Conservation (phyloP, 2,797 vertebrate genomes). For the Pogoniulus pusillus region DNA sequence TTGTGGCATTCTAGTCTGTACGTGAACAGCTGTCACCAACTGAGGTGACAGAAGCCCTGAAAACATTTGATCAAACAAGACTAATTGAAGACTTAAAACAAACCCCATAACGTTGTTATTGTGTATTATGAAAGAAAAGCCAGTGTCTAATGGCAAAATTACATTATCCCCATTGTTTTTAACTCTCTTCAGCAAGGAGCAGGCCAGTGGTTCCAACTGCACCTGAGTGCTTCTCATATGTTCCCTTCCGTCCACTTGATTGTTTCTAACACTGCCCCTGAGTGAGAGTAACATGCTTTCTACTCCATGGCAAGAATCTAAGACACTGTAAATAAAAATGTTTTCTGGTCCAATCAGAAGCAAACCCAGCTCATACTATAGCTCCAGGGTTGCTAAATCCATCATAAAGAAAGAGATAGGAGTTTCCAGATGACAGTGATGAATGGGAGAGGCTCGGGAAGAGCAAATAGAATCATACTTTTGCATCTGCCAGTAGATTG, state of each 20-base stretch:
- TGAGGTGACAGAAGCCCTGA: not conserved
- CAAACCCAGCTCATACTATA: not conserved
- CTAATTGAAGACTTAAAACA: not conserved
- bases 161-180: not conserved
- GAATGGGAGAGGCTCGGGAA: not conserved
- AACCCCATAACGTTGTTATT: not conserved
- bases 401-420: not conserved
- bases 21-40: not conserved
- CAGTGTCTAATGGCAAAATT: not conserved
- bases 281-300: not conserved
- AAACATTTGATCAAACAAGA: not conserved
- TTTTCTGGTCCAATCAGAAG: not conserved
- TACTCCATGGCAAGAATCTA: not conserved
- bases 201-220: not conserved
- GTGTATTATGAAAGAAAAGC: not conserved
- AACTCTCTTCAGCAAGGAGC: not conserved
- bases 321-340: not conserved
- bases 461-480: not conserved
- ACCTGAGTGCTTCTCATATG: not conserved
- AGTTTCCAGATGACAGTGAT: not conserved
- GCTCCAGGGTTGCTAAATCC: not conserved
- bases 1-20: not conserved
- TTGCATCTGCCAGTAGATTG: not conserved
- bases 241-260: not conserved
- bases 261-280: not conserved